Base-by-base conservation (phyloP, 2,888 invertebrate genomes). In the Megastigmus dorsalis region DNA sequence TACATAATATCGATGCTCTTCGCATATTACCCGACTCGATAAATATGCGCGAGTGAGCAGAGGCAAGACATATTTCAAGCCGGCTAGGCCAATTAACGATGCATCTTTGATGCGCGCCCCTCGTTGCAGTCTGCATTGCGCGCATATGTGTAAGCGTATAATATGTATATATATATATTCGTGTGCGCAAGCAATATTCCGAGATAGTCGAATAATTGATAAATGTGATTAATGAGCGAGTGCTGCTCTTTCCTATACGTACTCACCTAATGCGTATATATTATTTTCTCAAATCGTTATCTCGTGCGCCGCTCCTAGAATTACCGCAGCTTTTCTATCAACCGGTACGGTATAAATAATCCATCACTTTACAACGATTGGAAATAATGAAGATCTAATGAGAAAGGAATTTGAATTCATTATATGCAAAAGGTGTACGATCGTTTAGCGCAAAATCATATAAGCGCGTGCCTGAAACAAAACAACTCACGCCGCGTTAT, bases 1-100 rank as follows among this genome's bases (percentile, higher is more conserved):
- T 84, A 85, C 83, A 83, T 84, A 84, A 85, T 85, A 84, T 82
- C 84, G 83, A 84, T 84, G 81, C 82, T 84, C 83, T 80, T 81
- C 83, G 83, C 82, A 81, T 84, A 78, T 79, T 76, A 75, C 55
- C 48, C 62, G 45, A 50, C 18, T 41, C 43, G 52, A 66, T 57
- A 15, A 50, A 57, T 55, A 55, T 41, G 54, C 48, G 38, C 26
- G 18, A 18, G 26, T 20, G 48, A 48, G 62, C 48, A 15, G 54
- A 54, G 74, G 71, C 69, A 68, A 55, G 68, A 69, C 65, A 69
- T 70, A 70, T 70, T 75, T 70, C 70, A 66, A 66, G 33, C 38
- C 28, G 41, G 65, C 62, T 74, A 9, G 30, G 66, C 70, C 70
- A 75, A 75, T 75, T 75, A 75, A 75, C 70, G 75, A 70, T 75